Evolutionary conservation across 2,113 vertebrate species (phyloP).

Genomic region (Eublepharis macularius): DNA sequence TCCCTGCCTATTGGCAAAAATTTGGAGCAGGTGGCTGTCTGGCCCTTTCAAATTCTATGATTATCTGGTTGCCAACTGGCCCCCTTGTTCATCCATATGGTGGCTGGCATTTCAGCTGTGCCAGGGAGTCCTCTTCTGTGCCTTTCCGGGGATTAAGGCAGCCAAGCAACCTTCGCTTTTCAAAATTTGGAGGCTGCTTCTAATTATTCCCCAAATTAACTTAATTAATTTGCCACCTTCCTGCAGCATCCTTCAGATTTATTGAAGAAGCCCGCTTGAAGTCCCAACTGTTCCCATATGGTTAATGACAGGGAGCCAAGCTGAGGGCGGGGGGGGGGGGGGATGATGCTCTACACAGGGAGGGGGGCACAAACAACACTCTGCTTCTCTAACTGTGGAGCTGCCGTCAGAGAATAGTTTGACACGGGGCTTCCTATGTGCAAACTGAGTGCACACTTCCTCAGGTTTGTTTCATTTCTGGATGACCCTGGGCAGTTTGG

Average conservation of each 20-base stretch:
- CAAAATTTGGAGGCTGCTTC: slow-evolving; percentile 12
- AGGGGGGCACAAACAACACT: no score
- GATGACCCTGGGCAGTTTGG: no score
- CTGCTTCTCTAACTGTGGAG: no score
- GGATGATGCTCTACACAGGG: no score
- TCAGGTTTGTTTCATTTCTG: no score
- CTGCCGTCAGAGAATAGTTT: no score
- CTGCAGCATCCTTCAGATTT: neutral
- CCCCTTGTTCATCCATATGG: fast-evolving
- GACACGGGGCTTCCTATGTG: no score
- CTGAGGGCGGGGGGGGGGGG: neutral
- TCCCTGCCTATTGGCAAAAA: neutral
- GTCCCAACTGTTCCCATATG: neutral
- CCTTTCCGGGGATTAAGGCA: neutral
- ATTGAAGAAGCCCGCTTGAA: neutral
- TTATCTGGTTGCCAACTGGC: neutral
- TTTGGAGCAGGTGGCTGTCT: neutral
- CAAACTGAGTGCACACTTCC: no score
- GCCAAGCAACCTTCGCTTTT: neutral
- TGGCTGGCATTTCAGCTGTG: neutral
- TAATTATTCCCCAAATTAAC: neutral
- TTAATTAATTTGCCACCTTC: neutral
- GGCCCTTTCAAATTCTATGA: neutral
- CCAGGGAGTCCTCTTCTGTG: no score
- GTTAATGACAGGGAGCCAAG: neutral